phyloP scores from a whole-genome alignment of 2,888 invertebrate species.

The Callinectes sapidus region DNA sequence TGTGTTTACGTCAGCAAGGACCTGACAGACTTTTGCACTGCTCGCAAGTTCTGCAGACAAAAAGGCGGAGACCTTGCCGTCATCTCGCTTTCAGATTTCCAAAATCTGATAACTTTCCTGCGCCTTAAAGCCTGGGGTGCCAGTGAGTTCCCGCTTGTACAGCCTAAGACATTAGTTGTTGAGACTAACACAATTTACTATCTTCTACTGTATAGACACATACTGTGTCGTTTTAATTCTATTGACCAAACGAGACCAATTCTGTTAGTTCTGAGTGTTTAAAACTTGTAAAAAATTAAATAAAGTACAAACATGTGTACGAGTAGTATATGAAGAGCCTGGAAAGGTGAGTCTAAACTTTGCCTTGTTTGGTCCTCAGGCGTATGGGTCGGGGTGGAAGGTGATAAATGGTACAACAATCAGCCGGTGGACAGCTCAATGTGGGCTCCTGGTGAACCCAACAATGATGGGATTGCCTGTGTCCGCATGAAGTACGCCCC shows the following conservation, averaged over 20 bases:
- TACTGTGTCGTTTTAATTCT: too few species aligned
- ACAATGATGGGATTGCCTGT: neutral
- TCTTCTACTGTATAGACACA: too few species aligned
- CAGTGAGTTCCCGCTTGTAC: neutral
- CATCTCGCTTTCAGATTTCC: neutral
- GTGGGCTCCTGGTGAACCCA: neutral
- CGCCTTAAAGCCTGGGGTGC: neutral
- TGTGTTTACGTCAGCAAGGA: too few species aligned
- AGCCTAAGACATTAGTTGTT: too few species aligned
- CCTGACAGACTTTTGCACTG: neutral
- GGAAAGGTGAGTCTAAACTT: neutral
- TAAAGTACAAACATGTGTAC: neutral
- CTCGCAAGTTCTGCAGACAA: neutral
- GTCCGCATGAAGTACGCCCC: neutral
- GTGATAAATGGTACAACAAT: neutral
- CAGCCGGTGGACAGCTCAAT: neutral
- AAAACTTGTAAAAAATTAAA: neutral
- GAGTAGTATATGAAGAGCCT: too few species aligned
- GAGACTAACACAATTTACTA: too few species aligned
- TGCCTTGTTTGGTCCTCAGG: neutral
- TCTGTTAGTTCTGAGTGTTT: too few species aligned
- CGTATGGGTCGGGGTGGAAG: slow-evolving; percentile 32
- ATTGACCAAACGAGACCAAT: too few species aligned
- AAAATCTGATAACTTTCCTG: neutral
- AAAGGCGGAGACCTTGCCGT: neutral